Evolutionary conservation across 2,797 vertebrate species (phyloP), one percentile per base, ranked within the genome.

Genomic region (Selene dorsalis): DNA sequence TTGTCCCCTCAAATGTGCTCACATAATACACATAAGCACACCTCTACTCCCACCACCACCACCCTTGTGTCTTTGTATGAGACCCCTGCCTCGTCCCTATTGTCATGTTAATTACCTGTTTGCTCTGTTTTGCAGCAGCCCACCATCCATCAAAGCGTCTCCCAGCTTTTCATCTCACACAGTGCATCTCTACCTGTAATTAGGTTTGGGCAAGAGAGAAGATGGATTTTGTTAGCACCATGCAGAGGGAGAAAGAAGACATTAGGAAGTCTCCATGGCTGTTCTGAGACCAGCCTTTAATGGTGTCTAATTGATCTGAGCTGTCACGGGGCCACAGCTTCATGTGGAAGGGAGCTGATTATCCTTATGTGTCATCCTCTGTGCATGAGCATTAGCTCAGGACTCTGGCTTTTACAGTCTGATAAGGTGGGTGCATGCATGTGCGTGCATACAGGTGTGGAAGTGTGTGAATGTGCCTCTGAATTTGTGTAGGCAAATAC

Each of bases 251-350:
- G 58, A 72, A 72, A 86, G 84, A 70, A 87, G 85, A 88, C 85
- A 88, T 89, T 83, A 92, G 89, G 87, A 87, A 79, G 91, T 84
- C 86, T 87, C 84, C 63, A 52, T 80, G 81, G 87, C 90, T 91
- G 91, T 76, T 91, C 89, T 87, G 91, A 81, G 90, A 91, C 81
- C 86, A 58, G 86, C 79, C 79, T 89, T 88, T 90, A 93, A 92
- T 90, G 87, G 84, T 62, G 76, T 86, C 84, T 93, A 94, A 94
- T 93, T 93, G 93, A 94, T 93, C 87, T 72, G 86, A 73, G 85
- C 88, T 90, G 91, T 88, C 87, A 78, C 75, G 61, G 85, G 87
- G 87, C 83, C 68, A n/a, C 28, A 52, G 83, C 79, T 92, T 88
- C 78, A 69, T 71, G 83, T 88, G 79, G 76, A 70, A 69, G 76